Percentiles rank a stretch among this genome's conserved stretches.
Evolutionary conservation across 2,113 vertebrate species (phyloP).

Genomic region (Martes martes): DNA sequence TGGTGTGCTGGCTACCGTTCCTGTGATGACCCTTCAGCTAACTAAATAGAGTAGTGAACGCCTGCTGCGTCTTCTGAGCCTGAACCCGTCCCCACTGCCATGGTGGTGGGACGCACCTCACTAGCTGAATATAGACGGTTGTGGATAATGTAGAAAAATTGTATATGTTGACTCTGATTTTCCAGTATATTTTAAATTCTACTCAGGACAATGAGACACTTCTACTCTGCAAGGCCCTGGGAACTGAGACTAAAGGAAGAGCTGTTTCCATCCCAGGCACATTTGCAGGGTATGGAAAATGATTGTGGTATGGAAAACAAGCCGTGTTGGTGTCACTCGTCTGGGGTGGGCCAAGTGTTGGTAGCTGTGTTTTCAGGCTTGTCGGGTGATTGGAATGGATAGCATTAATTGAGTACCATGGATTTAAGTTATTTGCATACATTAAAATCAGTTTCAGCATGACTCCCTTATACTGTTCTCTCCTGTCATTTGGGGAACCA

Average conservation of each 20-base stretch:
- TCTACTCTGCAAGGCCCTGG: not conserved
- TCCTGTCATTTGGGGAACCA: not conserved
- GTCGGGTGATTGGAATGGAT: not conserved
- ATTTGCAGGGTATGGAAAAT: not conserved
- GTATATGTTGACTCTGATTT: not conserved
- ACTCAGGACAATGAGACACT: not conserved
- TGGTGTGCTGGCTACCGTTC: no score
- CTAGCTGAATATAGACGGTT: not conserved
- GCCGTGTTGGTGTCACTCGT: not conserved
- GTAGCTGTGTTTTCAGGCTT: not conserved
- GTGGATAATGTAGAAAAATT: not conserved
- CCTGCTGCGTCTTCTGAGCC: not conserved
- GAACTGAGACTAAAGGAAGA: not conserved
- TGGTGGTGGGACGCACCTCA: not conserved
- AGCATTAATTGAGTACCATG: not conserved
- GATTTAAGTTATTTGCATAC: not conserved
- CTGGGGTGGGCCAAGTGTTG: not conserved
- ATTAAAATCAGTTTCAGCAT: not conserved
- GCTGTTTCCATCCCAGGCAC: not conserved
- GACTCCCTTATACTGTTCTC: not conserved
- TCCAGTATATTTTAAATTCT: not conserved
- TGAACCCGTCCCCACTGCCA: no score
- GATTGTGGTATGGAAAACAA: not conserved
- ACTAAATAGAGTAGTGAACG: fast-evolving
- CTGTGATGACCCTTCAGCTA: not conserved